Percentiles rank a stretch among this genome's conserved stretches.
phyloP scores from a whole-genome alignment of 2,797 vertebrate genomes.

The Pelobates cultripes region DNA sequence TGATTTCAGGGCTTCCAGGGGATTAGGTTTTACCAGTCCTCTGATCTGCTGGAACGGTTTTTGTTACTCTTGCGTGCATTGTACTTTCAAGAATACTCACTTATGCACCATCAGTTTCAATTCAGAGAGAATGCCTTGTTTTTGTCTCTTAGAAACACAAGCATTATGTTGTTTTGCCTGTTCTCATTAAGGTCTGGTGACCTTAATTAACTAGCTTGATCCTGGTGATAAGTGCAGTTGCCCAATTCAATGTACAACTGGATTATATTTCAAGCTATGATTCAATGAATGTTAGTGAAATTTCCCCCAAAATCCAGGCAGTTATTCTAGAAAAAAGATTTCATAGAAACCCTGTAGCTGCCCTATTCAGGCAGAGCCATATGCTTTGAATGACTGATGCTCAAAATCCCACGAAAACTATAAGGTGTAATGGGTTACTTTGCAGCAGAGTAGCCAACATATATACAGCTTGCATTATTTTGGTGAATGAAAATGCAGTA shows the following conservation, averaged over 20 bases:
- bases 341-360: too few species aligned
- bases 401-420: too few species aligned
- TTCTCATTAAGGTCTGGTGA: conserved; percentile 44
- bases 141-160: conserved; percentile 18
- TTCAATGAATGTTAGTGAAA: background rate
- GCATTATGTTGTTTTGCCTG: conserved; percentile 22
- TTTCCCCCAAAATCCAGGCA: background rate
- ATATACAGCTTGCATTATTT: too few species aligned
- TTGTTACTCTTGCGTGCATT: conserved; percentile 38
- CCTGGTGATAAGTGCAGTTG: background rate
- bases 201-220: conserved; percentile 19
- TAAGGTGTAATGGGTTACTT: too few species aligned
- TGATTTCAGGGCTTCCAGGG: conserved; percentile 5
- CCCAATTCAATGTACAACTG: background rate
- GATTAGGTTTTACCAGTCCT: conserved; percentile 25
- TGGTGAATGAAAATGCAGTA: too few species aligned
- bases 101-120: conserved; percentile 41
- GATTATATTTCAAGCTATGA: background rate
- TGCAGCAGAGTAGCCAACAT: too few species aligned
- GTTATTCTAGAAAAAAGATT: too few species aligned
- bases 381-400: too few species aligned
- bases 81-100: conserved; percentile 16
- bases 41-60: background rate
- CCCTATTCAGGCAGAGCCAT: too few species aligned
- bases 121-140: conserved; percentile 28